Percentiles rank a stretch among this genome's conserved stretches.
phyloP scores from a whole-genome alignment of 2,113 vertebrate species.

The Galbula dea region DNA sequence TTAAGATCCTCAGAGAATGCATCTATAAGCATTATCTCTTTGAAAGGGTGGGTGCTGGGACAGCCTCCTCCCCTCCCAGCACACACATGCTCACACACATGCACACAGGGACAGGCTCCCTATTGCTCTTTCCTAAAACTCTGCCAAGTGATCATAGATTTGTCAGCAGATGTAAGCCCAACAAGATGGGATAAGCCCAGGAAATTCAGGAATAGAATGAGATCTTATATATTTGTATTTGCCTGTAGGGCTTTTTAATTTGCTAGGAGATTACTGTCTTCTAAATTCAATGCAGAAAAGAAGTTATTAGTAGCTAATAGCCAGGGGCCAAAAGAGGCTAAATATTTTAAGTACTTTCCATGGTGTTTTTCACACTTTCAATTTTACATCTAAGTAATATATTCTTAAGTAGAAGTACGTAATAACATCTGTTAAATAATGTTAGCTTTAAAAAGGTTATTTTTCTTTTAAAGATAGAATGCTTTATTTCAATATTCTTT shows the following conservation, averaged over 20 bases:
- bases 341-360: not conserved
- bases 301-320: not conserved
- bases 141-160: not conserved
- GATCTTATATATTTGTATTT: not conserved
- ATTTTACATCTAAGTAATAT: not conserved
- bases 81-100: accelerated
- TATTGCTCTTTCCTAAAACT: not conserved
- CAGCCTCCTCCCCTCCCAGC: not conserved
- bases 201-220: not conserved
- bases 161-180: not conserved
- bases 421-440: not conserved
- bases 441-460: not conserved
- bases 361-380: not conserved
- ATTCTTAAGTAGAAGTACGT: not conserved
- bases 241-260: not conserved
- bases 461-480: not conserved
- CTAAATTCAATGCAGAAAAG: not conserved
- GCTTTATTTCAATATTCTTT: not conserved
- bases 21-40: not conserved
- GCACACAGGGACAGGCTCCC: not conserved
- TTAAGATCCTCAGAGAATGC: not conserved
- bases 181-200: not conserved
- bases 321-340: not conserved
- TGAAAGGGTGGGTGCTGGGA: not conserved
- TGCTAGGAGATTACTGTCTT: not conserved